Evolutionary conservation across 2,797 vertebrate species (phyloP).

Genomic region (Cephalopachus bancanus): DNA sequence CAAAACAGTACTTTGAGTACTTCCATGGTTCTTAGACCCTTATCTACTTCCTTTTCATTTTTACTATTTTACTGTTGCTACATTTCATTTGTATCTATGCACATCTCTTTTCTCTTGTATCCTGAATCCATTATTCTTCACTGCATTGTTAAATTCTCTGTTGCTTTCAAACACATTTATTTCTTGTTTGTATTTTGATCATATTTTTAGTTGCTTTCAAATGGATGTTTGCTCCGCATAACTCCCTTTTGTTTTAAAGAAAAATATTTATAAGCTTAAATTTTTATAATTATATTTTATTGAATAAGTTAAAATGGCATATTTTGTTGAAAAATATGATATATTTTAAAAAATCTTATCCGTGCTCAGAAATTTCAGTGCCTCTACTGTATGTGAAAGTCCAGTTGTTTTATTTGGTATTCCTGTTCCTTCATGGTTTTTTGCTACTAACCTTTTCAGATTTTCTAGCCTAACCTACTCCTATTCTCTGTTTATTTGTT

Average conservation of each 20-base stretch:
- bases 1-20: background rate
- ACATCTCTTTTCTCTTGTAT: background rate
- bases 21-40: constrained; percentile 14
- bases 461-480: background rate
- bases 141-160: background rate
- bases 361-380: background rate
- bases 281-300: background rate
- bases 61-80: background rate
- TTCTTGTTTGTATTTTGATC: background rate
- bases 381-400: background rate
- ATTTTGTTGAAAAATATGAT: background rate
- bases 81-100: background rate
- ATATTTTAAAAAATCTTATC: background rate
- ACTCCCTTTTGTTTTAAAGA: constrained; percentile 6
- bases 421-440: background rate
- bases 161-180: background rate
- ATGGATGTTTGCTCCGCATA: background rate
- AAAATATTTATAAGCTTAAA: constrained; percentile 15
- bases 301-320: background rate
- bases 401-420: background rate
- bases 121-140: background rate
- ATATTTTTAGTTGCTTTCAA: background rate
- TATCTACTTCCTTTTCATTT: background rate
- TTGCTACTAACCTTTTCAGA: background rate
- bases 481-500: background rate